Conservation (phyloP, 2,888 invertebrate genomes). For the Melolontha melolontha region DNA sequence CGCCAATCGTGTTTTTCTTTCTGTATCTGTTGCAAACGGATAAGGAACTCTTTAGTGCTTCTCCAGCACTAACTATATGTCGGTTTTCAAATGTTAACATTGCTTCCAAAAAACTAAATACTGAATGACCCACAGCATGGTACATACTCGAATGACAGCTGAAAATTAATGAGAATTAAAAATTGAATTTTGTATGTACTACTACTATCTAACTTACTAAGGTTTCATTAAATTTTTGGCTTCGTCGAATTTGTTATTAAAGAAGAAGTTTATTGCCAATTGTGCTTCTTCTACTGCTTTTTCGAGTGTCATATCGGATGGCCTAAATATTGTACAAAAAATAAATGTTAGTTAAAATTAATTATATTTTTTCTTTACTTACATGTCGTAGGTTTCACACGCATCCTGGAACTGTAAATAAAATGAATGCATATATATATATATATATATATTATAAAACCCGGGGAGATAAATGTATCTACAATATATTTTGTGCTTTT, state of each 20-base stretch:
- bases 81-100: constrained; percentile 90
- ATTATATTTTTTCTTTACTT: constrained; percentile 53
- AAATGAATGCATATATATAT: constrained; percentile 5
- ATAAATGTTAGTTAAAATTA: constrained; percentile 9
- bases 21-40: constrained; percentile 81
- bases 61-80: constrained; percentile 80
- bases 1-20: constrained; percentile 78
- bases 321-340: constrained; percentile 52
- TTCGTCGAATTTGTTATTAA: constrained; percentile 90
- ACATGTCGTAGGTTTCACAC: constrained; percentile 64
- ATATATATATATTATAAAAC: too few species aligned
- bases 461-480: too few species aligned
- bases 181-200: not conserved
- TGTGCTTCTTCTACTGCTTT: constrained; percentile 82
- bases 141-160: constrained; percentile 89
- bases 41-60: constrained; percentile 81
- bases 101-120: constrained; percentile 92
- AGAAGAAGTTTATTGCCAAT: constrained; percentile 86
- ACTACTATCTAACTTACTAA: constrained; percentile 69
- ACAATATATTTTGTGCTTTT: too few species aligned
- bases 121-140: constrained; percentile 89
- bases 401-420: constrained; percentile 68
- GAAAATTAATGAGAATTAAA: constrained; percentile 46
- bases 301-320: constrained; percentile 71
- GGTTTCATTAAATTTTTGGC: constrained; percentile 84